Evolutionary conservation across 2,113 vertebrate species (phyloP), one percentile per base, ranked within the genome.

Genomic region (Tapirus terrestris): DNA sequence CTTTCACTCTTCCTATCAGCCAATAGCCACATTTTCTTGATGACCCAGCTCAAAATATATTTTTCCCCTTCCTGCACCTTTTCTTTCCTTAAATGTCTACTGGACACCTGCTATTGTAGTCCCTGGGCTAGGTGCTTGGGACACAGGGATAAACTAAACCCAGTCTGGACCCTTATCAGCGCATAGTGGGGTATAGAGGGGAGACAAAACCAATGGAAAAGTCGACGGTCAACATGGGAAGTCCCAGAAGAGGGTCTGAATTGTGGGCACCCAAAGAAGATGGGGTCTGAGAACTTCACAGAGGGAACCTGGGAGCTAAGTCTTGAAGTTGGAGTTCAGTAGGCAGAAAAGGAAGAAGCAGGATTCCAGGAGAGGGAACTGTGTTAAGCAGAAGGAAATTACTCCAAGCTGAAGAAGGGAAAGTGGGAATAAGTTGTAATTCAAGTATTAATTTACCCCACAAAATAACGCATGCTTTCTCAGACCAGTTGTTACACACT

Each of bases 391-490:
- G 14, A 89, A 85, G 58, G 21, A 93, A 91, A 93, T 76, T 70
- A 45, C 61, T 65, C 86, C 43, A 91, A 31, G 14, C 11, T 60
- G 21, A 51, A 91, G 67, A 94, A 83, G 33, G 51, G 56, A 85
- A 95, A 60, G 16, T 80, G 91, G 48, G 61, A 80, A 68, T 83
- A 80, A 60, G 95, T 29, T 68, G 29, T 58, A 96, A 93, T 39
- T 89, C 33, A 77, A 72, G 16, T 72, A 65, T 48, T 68, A 88
- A 82, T 90, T 90, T 61, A 70, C 6, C 48, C 31, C 73, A 39
- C 63, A 61, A 79, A 89, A 33, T 65, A 97, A 53, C 12, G 3
- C 29, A 75, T 70, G 92, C 56, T 82, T 91, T 94, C 56, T 75
- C 67, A 60, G 45, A 65, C 39, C 29, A 61, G 16, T 60, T 70